These are phyloP conservation scores for Phengaris arion DNA, from an alignment of 2,888 invertebrate species.

Conservation along the genomic window DNA sequence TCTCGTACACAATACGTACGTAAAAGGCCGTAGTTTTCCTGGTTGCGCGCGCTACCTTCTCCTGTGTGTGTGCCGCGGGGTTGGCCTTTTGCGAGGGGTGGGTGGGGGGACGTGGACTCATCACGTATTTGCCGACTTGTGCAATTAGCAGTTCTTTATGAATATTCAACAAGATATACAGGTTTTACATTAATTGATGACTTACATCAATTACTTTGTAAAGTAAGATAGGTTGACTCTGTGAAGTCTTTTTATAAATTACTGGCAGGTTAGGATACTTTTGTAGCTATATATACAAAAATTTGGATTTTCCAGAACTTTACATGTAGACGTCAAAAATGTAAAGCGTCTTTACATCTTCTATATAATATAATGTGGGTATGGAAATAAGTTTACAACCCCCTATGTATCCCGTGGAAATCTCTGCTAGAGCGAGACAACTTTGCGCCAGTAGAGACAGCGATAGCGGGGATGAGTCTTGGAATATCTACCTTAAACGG, in stretches of 20 bases:
- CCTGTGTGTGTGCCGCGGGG: constrained; percentile 53
- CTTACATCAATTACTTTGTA: constrained; percentile 45
- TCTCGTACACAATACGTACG: constrained; percentile 75
- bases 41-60: constrained; percentile 68
- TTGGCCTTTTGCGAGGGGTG: constrained; percentile 67
- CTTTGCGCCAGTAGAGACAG: constrained; percentile 73
- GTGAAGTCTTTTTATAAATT: neutral
- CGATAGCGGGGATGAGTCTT: constrained; percentile 69
- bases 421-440: constrained; percentile 69
- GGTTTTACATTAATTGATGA: constrained; percentile 73
- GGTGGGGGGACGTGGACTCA: constrained; percentile 55
- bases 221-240: constrained; percentile 11
- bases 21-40: constrained; percentile 78
- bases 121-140: constrained; percentile 74
- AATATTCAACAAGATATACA: constrained; percentile 72
- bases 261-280: neutral
- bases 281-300: neutral
- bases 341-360: neutral
- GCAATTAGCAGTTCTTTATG: constrained; percentile 79
- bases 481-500: constrained; percentile 42
- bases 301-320: neutral
- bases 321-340: neutral
- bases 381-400: constrained; percentile 25
- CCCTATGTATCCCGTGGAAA: constrained; percentile 57
- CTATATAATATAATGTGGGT: constrained; percentile 1